Evolutionary conservation across 1,140 invertebrate species (phyloP).

Genomic region (Onthophagus taurus): DNA sequence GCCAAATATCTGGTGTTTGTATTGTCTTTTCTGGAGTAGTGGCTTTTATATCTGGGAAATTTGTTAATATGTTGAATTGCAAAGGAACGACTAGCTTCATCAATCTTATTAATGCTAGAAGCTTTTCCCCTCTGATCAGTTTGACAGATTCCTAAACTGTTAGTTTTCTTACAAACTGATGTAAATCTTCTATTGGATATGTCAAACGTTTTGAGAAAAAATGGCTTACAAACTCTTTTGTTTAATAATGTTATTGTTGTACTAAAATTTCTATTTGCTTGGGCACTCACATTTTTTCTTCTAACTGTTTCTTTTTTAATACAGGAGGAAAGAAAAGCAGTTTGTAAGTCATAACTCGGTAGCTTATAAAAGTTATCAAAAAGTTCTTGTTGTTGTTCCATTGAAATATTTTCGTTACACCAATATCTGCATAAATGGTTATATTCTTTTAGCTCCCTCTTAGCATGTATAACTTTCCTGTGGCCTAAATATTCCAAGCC

Average conservation of each 20-base stretch:
- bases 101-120: conserved; percentile 9
- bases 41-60: conserved; percentile 14
- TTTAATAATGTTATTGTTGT: conserved; percentile 5
- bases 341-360: conserved; percentile 13
- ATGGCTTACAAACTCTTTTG: conserved; percentile 9
- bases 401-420: conserved; percentile 6
- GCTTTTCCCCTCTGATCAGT: conserved; percentile 8
- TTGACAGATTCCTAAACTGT: conserved; percentile 8
- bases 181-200: conserved; percentile 10
- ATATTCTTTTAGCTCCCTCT: too few relatives aligned
- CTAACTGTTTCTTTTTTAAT: too few relatives aligned
- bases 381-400: neutral
- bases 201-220: conserved; percentile 13
- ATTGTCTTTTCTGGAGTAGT: conserved; percentile 13
- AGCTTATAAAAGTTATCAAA: conserved; percentile 12
- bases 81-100: neutral
- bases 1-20: conserved; percentile 9
- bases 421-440: conserved; percentile 12
- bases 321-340: too few relatives aligned
- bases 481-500: too few relatives aligned
- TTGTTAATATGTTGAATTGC: conserved; percentile 13
- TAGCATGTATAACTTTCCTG: too few relatives aligned
- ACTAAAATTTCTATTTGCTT: conserved; percentile 5
- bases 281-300: neutral
- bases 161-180: conserved; percentile 12